Evolutionary conservation across 2,113 vertebrate species (phyloP).

Genomic region (human): DNA sequence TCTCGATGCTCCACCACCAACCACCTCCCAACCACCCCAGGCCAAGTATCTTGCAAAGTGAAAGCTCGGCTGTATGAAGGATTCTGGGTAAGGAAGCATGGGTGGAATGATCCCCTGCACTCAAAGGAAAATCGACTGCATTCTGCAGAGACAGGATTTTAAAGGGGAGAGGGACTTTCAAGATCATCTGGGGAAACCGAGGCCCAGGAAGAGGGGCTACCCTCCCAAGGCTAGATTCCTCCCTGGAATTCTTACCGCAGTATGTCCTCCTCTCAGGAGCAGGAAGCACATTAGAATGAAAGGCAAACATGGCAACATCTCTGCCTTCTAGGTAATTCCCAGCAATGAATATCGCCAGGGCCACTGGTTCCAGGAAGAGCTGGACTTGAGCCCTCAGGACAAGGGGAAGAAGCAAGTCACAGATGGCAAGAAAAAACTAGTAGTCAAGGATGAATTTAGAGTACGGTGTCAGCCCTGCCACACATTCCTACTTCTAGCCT

Average conservation of each 20-base stretch:
- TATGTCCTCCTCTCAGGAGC: not conserved
- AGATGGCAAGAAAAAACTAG: not conserved
- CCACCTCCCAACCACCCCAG: not conserved
- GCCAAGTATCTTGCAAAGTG: accelerated
- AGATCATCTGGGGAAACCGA: not conserved
- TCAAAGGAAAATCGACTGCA: not conserved
- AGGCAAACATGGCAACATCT: not conserved
- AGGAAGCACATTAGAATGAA: not conserved
- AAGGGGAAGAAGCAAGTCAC: not conserved
- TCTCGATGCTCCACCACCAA: not conserved
- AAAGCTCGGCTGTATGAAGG: not conserved
- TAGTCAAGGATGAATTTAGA: not conserved
- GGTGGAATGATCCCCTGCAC: not conserved
- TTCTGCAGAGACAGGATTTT: not conserved
- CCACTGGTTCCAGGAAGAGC: not conserved
- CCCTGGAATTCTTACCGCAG: not conserved
- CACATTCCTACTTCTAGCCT: not conserved
- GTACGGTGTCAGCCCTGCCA: not conserved
- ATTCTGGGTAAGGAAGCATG: not conserved
- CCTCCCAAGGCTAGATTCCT: not conserved
- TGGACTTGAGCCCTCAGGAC: not conserved
- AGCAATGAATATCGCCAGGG: not conserved
- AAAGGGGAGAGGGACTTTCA: not conserved
- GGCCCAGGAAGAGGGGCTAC: not conserved
- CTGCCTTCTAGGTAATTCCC: not conserved